A percentile compares a stretch with the other conserved stretches of the same genome.
phyloP scores from a whole-genome alignment of 2,113 vertebrate genomes.

The Microcebus tavaratra region DNA sequence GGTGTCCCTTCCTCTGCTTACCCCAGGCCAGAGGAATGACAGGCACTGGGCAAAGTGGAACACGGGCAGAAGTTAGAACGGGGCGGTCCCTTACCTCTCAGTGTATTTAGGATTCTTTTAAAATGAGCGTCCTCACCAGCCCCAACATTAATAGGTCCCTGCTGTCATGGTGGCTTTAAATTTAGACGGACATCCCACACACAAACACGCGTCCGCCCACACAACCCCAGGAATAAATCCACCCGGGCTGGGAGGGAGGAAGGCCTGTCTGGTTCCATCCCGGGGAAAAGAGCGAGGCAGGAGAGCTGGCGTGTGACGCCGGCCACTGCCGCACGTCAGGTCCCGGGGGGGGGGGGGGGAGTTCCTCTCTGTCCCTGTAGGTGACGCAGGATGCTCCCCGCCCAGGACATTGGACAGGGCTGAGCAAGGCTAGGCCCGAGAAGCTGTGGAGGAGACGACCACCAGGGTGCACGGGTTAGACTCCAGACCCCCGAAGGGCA shows the following conservation, averaged over 20 bases:
- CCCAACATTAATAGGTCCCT: constrained; percentile 44
- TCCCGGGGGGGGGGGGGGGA: not conserved
- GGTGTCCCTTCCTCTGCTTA: accelerated
- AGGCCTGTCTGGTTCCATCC: constrained; percentile 25
- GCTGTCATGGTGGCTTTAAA: constrained; percentile 58
- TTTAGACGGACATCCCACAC: constrained; percentile 44
- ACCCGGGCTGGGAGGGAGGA: not conserved
- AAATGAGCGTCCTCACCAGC: constrained; percentile 1
- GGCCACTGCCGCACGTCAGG: not conserved
- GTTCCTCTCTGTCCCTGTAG: not conserved
- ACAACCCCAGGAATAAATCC: constrained; percentile 59
- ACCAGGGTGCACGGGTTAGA: not conserved
- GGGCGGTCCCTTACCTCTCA: not conserved
- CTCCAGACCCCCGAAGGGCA: not conserved
- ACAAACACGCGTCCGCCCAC: constrained; percentile 54
- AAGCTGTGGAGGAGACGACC: too few relatives aligned
- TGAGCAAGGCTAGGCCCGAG: not conserved
- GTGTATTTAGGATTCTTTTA: not conserved
- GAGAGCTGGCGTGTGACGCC: not conserved
- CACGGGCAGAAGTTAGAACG: not conserved
- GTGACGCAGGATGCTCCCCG: not conserved
- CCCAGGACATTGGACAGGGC: too few relatives aligned
- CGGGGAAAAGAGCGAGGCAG: not conserved
- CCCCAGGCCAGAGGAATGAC: not conserved
- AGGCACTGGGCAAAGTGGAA: not conserved